Conservation (phyloP, 2,888 invertebrate species). For the Mystacides longicornis region DNA sequence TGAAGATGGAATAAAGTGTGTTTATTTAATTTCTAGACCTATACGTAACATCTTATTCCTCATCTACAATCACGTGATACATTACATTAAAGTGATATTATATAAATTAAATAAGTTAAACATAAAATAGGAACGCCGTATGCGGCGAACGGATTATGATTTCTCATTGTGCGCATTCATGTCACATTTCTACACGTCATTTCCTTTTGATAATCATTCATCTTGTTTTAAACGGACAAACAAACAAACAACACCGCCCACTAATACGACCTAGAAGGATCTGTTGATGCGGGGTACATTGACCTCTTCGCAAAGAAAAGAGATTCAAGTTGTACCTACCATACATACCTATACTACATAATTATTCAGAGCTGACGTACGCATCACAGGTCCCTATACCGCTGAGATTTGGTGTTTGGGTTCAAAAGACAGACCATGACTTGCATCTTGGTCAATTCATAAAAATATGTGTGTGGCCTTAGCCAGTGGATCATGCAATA, state of each 20-base stretch:
- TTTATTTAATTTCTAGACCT: no score
- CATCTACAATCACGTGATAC: no score
- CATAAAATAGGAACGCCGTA: no score
- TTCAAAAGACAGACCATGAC: slow-evolving; percentile 8
- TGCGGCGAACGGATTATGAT: neutral
- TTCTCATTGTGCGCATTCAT: neutral
- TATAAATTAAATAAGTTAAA: no score
- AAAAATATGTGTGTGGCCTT: slow-evolving; percentile 15
- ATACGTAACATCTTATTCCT: no score
- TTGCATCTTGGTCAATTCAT: slow-evolving; percentile 10
- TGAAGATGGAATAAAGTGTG: no score
- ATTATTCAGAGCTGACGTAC: neutral
- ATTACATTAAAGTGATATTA: no score
- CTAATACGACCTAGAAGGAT: no score
- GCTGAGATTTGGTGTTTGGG: neutral
- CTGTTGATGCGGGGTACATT: no score
- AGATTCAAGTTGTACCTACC: no score
- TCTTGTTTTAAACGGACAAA: neutral
- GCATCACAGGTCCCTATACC: neutral
- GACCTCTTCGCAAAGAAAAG: no score
- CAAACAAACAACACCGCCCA: neutral
- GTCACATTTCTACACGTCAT: neutral
- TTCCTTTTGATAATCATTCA: neutral
- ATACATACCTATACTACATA: no score
- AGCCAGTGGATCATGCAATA: neutral